Percentiles rank a stretch among this genome's conserved stretches.
Conservation (phyloP, 1,140 invertebrate genomes). For the Philopotamus ludificatus region DNA sequence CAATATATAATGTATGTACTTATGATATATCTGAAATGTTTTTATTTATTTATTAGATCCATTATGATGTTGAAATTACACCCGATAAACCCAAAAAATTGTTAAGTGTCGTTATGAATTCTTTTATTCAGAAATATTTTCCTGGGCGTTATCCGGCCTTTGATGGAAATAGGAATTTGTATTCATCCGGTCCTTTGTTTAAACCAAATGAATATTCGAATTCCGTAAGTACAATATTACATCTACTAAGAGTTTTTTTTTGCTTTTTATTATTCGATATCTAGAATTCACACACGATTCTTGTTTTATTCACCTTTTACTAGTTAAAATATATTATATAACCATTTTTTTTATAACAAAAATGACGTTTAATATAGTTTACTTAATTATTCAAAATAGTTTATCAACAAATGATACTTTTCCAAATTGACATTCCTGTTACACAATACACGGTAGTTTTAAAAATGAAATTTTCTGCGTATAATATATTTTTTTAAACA, state of each 20-base stretch:
- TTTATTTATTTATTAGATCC: constrained; percentile 38
- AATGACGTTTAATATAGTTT: too few relatives aligned
- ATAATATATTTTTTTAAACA: constrained; percentile 23
- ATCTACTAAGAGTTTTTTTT: too few relatives aligned
- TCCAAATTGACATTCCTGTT: too few relatives aligned
- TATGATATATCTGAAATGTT: background rate
- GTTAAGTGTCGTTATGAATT: constrained; percentile 45
- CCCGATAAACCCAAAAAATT: constrained; percentile 52
- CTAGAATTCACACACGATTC: too few relatives aligned
- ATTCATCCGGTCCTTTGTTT: constrained; percentile 44
- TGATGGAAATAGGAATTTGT: constrained; percentile 70
- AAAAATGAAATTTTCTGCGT: too few relatives aligned
- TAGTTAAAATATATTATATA: too few relatives aligned
- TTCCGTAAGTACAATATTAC: background rate
- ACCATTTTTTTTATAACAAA: too few relatives aligned
- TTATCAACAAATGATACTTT: too few relatives aligned
- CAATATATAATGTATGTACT: background rate
- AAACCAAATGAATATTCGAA: background rate
- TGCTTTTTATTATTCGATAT: too few relatives aligned
- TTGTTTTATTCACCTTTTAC: too few relatives aligned
- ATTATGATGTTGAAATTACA: constrained; percentile 54
- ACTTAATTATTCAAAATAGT: too few relatives aligned
- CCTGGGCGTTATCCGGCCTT: constrained; percentile 59
- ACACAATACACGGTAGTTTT: too few relatives aligned
- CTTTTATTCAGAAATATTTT: constrained; percentile 45